Percentiles rank a stretch among this genome's conserved stretches.
These are phyloP conservation scores for Cryptus armator DNA, from an alignment of 2,888 invertebrate genomes.

Conservation along the genomic window DNA sequence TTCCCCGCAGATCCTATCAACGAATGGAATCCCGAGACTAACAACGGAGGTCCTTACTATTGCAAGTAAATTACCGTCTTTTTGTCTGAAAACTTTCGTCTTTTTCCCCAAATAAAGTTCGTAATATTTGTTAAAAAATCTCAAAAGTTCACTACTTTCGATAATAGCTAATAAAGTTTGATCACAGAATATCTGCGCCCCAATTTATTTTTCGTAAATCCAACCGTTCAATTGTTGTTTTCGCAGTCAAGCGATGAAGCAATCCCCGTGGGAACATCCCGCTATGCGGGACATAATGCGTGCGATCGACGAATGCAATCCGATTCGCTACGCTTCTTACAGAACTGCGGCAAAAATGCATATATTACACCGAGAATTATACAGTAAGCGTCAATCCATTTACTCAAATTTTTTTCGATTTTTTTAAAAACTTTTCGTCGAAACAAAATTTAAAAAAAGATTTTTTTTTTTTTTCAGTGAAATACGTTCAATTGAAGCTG, in stretches of 20 bases:
- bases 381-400: conserved; percentile 86
- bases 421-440: too few species aligned
- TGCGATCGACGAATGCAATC: conserved; percentile 88
- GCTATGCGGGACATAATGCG: conserved; percentile 87
- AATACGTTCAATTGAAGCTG: conserved; percentile 86
- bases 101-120: conserved; percentile 58
- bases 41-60: conserved; percentile 88
- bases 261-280: conserved; percentile 88
- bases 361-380: conserved; percentile 88
- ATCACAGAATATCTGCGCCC: too few species aligned
- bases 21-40: conserved; percentile 87
- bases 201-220: not conserved
- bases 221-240: conserved; percentile 53
- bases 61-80: conserved; percentile 85
- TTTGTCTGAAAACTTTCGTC: too few species aligned
- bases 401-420: too few species aligned
- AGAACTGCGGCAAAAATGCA: conserved; percentile 91
- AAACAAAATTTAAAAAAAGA: not conserved
- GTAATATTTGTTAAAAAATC: too few species aligned
- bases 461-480: conserved; percentile 83
- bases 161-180: too few species aligned
- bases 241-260: conserved; percentile 86
- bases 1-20: conserved; percentile 59
- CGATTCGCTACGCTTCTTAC: conserved; percentile 91
- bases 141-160: too few species aligned